Base-by-base conservation (phyloP, 2,797 vertebrate genomes). In the Arnoldichthys spilopterus region DNA sequence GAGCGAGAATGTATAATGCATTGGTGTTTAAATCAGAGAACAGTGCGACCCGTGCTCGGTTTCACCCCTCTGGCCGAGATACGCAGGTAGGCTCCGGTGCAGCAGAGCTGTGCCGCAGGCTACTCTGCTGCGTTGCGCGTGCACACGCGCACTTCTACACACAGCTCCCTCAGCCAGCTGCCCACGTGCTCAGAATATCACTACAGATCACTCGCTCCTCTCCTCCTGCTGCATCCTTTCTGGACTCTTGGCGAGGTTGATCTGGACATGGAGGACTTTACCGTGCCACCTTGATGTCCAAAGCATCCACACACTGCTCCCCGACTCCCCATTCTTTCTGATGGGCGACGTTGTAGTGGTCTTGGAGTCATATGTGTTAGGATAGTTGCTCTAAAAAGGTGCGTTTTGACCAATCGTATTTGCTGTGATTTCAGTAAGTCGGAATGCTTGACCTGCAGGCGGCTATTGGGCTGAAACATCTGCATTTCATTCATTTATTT, bases 11-110 rank as follows among this genome's bases (percentile, higher is more conserved):
- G 2, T 81, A 80, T 79, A 40, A 76, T 32, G 72, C 81, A 87
- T 82, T 87, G 88, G 87, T 90, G 88, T 83, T 86, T 89, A 90
- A 88, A 88, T 79, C 84, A 51, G 51, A 82, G 87, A 86, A 84
- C 83, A 81, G 80, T 85, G 51, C 47, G 1, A 37, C 24, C 63
- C 73, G 53, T 49, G 47, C 77, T 67, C 37, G 9, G 15, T 0
- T 79, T 79, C 64, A 70, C 74, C 64, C 66, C 18, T 1, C 68
- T 64, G 71, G 61, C 71, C 28, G 34, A 70, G 53, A 74, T 61
- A 56, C 71, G 34, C 34, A 28, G 75, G 72, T 30, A 45, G 32
- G 4, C 40, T 73, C 66, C 54, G 28, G 24, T 47, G 73, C 77
- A 71, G 58, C 58, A 69, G 45, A 64, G 58, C 69, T 66, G 12